Conservation (phyloP, 2,113 vertebrate genomes). For the Callospermophilus lateralis region DNA sequence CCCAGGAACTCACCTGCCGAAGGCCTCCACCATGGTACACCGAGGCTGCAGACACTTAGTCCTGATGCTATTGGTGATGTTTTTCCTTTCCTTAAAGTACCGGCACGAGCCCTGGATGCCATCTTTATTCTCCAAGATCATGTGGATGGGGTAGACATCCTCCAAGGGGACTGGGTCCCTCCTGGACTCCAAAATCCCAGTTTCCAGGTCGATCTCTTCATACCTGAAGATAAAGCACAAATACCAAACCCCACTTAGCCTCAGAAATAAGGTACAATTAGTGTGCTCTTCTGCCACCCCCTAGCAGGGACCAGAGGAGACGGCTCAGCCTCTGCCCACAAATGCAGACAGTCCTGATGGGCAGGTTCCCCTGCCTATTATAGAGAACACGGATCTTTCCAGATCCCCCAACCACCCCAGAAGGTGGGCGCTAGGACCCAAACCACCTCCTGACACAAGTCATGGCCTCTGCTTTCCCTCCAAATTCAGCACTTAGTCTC, state of each 20-base stretch:
- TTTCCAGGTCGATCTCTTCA: slow-evolving; percentile 92
- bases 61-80: slow-evolving; percentile 90
- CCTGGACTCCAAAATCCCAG: slow-evolving; percentile 88
- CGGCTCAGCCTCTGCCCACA: not conserved
- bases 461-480: not conserved
- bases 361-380: not conserved
- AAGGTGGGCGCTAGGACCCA: not conserved
- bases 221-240: slow-evolving; percentile 87
- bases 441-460: not conserved
- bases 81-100: slow-evolving; percentile 91
- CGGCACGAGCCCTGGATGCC: slow-evolving; percentile 95
- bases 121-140: slow-evolving; percentile 91
- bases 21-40: slow-evolving; percentile 88
- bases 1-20: slow-evolving; percentile 87
- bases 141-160: slow-evolving; percentile 93
- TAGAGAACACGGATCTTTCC: not conserved
- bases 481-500: not conserved
- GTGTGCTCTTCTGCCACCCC: not conserved
- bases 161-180: slow-evolving; percentile 78
- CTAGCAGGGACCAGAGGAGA: not conserved
- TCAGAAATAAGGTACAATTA: not conserved
- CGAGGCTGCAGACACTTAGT: slow-evolving; percentile 86
- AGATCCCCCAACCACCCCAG: not conserved
- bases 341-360: not conserved
- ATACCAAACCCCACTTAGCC: not conserved